Conservation (phyloP, 2,797 vertebrate species). For the Characodon lateralis region DNA sequence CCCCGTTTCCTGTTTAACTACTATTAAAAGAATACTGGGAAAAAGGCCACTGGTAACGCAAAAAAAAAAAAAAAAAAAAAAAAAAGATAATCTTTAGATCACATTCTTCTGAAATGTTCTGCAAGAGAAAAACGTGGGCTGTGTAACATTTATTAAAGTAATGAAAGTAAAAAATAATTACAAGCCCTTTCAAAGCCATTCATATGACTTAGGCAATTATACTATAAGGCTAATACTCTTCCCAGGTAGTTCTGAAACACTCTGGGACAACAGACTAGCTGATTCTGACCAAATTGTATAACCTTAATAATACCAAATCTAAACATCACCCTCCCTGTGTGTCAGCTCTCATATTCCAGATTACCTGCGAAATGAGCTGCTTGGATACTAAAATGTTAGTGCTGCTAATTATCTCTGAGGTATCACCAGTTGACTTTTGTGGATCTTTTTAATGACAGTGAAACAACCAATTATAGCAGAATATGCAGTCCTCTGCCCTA, state of each 20-base stretch:
- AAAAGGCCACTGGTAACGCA: too few relatives aligned
- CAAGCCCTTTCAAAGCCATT: neutral
- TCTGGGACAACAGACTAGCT: neutral
- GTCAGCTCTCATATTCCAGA: neutral
- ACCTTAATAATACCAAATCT: neutral
- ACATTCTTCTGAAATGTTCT: neutral
- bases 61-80: too few relatives aligned
- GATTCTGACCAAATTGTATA: neutral
- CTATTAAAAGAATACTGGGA: too few relatives aligned
- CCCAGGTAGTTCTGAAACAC: neutral
- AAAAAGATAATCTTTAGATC: neutral
- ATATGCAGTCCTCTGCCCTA: neutral
- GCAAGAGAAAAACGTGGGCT: neutral
- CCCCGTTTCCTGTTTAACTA: too few relatives aligned
- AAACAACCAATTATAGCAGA: neutral
- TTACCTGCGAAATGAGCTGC: neutral
- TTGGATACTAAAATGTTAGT: neutral
- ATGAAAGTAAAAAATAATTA: neutral
- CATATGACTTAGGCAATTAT: neutral
- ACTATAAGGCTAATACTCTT: neutral
- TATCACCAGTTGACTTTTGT: slow-evolving; percentile 4
- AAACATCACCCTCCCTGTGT: neutral
- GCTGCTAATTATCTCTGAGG: neutral
- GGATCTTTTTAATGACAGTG: slow-evolving; percentile 1
- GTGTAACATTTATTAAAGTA: neutral